Percentiles rank a stretch among this genome's conserved stretches.
phyloP scores from a whole-genome alignment of 2,113 vertebrate genomes.

The Oryzias celebensis region DNA sequence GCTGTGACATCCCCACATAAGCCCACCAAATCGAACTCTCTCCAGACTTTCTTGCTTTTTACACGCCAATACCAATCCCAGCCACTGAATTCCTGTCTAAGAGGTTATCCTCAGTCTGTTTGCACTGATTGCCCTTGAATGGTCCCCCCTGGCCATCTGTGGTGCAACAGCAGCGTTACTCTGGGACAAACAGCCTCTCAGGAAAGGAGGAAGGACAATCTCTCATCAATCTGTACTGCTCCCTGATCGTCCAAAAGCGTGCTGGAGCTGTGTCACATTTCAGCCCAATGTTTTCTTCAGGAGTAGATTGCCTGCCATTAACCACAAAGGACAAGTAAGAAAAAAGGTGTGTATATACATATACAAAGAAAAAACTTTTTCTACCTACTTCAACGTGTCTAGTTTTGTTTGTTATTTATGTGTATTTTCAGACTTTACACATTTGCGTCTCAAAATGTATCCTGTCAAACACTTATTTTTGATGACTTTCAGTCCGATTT shows the following conservation, averaged over 20 bases:
- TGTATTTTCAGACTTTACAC: too few relatives aligned
- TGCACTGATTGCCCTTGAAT: conserved; percentile 58
- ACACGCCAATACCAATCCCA: conserved; percentile 20
- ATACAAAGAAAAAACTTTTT: neutral
- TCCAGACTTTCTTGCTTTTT: conserved; percentile 18
- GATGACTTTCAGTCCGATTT: too few relatives aligned
- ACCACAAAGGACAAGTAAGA: conserved; percentile 24
- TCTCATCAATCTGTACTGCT: conserved; percentile 62
- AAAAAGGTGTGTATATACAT: neutral
- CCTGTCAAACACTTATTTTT: too few relatives aligned
- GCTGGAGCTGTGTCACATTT: conserved; percentile 46
- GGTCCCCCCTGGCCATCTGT: conserved; percentile 51
- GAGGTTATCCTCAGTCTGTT: conserved; percentile 48
- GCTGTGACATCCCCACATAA: conserved; percentile 18
- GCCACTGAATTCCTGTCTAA: conserved; percentile 34
- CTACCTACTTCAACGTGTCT: neutral
- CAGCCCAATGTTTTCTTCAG: conserved; percentile 27
- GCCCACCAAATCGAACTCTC: neutral
- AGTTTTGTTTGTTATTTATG: too few relatives aligned
- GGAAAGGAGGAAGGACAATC: conserved; percentile 46
- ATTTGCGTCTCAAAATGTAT: too few relatives aligned
- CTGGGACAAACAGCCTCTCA: conserved; percentile 57
- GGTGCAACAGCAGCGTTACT: conserved; percentile 52
- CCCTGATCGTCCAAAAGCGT: conserved; percentile 43
- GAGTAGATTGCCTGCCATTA: conserved; percentile 30